A percentile compares a stretch with the other conserved stretches of the same genome.
Evolutionary conservation across 2,797 vertebrate species (phyloP).

Genomic region (Dryobates pubescens): DNA sequence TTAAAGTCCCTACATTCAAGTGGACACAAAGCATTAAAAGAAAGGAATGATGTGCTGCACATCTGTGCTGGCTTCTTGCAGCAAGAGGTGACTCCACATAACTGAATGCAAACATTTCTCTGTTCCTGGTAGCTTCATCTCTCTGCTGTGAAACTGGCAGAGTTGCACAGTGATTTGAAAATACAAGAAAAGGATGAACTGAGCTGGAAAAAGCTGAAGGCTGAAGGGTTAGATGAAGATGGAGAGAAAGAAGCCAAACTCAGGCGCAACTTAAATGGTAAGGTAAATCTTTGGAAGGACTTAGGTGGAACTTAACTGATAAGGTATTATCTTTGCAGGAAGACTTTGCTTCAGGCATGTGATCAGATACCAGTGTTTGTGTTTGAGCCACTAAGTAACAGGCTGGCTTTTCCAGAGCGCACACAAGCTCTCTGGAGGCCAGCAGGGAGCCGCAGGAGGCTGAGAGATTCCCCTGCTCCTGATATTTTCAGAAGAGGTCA

Average conservation of each 20-base stretch:
- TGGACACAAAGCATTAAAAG: background rate
- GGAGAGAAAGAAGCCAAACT: slow-evolving; percentile 93
- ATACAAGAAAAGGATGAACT: slow-evolving; percentile 96
- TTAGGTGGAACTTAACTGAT: slow-evolving; percentile 89
- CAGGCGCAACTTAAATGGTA: slow-evolving; percentile 87
- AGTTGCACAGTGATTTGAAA: slow-evolving; percentile 95
- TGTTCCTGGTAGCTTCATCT: slow-evolving; percentile 83
- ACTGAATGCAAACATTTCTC: background rate
- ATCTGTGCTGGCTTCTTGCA: background rate
- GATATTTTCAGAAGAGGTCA: background rate
- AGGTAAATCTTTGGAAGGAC: slow-evolving; percentile 77
- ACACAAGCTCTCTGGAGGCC: background rate
- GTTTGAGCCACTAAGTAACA: background rate
- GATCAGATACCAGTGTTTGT: background rate
- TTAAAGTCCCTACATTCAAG: background rate
- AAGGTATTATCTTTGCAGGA: background rate
- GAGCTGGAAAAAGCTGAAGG: slow-evolving; percentile 94
- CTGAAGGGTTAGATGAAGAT: slow-evolving; percentile 89
- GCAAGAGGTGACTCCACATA: background rate
- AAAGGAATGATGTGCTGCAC: rapidly evolving
- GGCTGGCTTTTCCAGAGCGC: background rate
- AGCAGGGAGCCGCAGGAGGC: background rate
- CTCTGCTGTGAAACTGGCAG: slow-evolving; percentile 86
- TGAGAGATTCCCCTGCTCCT: background rate
- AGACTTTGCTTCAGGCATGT: background rate